Base-by-base conservation (phyloP, 2,797 vertebrate species). In the Serranus cabrilla region DNA sequence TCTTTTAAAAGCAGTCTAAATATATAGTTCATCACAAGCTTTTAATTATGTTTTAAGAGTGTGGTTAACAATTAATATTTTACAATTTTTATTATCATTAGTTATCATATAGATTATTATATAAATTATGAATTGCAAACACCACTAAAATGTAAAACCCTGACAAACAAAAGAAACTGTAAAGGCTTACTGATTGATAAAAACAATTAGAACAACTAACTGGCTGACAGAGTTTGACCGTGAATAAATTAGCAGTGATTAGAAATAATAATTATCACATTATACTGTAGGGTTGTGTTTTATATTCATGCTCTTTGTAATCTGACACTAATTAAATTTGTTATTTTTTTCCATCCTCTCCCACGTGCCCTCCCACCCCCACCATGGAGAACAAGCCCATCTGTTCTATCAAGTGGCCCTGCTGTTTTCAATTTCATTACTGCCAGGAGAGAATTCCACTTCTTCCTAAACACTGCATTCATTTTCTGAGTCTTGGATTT, bases 351-450 rank as follows among this genome's bases (percentile, higher is more conserved):
- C 46, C n/a, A 16, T 70, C 42, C n/a, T 68, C 9, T 42, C 34
- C 3, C 49, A 59, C 51, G 57, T 70, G 37, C 23, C 45, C 8
- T 27, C 47, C 60, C 47, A 34, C 20, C n/a, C n/a, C 40, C 46
- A 40, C 52, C 49, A 60, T 11, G 2, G 20, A 81, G 56, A 79
- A 86, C 74, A 75, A 39, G 67, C 20, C 77, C 83, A 86, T 89
- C 87, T 90, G 87, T 69, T 82, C 60, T 5, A 50, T 52, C 25
- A 51, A 59, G 59, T 2, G 55, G 57, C 60, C 79, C 73, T 65
- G 78, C 85, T 88, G 81, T 73, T 83, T 71, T 78, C 57, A 57
- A 13, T 39, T 25, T 43, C 31, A 74, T 54, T 56, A 40, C 51
- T 89, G 79, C 81, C 85, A 84, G 51, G 67, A 82, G 17, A 61